phyloP scores from a whole-genome alignment of 2,113 vertebrate species.

The Myodes glareolus region DNA sequence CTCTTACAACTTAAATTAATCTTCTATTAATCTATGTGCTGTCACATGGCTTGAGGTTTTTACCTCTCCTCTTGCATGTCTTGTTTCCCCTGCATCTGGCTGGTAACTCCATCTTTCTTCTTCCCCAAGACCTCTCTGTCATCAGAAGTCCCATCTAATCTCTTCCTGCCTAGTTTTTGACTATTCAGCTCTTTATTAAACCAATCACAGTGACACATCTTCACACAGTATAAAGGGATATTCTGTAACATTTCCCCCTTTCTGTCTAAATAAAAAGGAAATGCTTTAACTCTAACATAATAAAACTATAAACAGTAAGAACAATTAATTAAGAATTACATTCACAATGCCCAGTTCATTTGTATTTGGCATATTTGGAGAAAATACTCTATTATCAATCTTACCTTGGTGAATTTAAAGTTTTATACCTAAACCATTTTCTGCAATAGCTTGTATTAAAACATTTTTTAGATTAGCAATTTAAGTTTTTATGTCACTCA shows the following conservation, averaged over 20 bases:
- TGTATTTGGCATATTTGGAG: not conserved
- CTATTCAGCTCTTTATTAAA: not conserved
- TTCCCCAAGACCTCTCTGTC: not conserved
- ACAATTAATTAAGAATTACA: not conserved
- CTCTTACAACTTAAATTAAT: not conserved
- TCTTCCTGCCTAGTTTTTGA: not conserved
- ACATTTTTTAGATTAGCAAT: not conserved
- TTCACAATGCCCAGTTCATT: not conserved
- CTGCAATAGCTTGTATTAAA: not conserved
- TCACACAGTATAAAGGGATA: too few species aligned
- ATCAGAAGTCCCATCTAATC: not conserved
- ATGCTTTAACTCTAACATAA: too few species aligned
- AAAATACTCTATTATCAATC: not conserved
- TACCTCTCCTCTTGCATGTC: not conserved
- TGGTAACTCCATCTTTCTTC: not conserved
- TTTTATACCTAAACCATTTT: not conserved
- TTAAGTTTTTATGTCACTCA: not conserved
- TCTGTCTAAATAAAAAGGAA: too few species aligned
- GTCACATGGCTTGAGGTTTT: too few species aligned
- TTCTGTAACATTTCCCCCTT: too few species aligned
- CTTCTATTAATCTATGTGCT: not conserved
- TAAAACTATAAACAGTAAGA: too few species aligned
- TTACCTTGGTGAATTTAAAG: not conserved
- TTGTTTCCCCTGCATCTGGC: not conserved
- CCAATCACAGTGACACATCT: too few species aligned